Evolutionary conservation across 1,140 invertebrate genomes (phyloP), one percentile per base, ranked within the genome.

Genomic region (Oryctes rhinoceros): DNA sequence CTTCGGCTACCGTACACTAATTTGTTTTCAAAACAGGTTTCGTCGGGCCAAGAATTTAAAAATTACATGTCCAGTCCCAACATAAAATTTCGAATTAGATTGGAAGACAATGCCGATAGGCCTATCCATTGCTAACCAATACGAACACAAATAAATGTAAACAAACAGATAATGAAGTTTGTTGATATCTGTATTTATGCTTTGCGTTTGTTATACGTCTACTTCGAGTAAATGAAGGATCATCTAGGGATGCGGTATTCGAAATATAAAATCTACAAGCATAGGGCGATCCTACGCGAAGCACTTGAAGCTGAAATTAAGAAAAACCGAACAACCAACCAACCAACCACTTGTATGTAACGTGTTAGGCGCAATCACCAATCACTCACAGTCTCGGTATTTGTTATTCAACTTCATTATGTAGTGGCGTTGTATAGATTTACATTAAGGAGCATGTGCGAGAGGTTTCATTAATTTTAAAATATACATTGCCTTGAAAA

Each of bases 21-120:
- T 71, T 71, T 71, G 65, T 71, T 71, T 71, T 37, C 65, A 71
- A 71, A 71, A 71, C 65, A 71, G 65, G 65, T 71, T 71, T 71
- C 24, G 65, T 37, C 65, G 65, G 20, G 11, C 24, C 65, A 24
- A 71, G 65, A 71, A 71, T 71, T 71, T 24, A 71, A 71, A 71
- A 71, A 71, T 71, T 71, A 71, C 65, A 71, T 24, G 65, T 71
- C 35, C 65, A 37, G 24, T 71, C 35, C 24, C 11, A 71, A 71
- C 65, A 37, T 18, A 71, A 71, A 71, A 71, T 71, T 35, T 24
- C 20, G 65, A 71, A 71, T 71, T 71, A 35, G 65, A 71, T 71
- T 37, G 65, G 65, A 37, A 71, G 65, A 71, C 65, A 71, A 71
- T 71, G 65, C n/a, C 15, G 53, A 59, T 59, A 59, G 53, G 53